Base-by-base conservation (phyloP, 1,140 invertebrate genomes). In the Drosophila ficusphila region DNA sequence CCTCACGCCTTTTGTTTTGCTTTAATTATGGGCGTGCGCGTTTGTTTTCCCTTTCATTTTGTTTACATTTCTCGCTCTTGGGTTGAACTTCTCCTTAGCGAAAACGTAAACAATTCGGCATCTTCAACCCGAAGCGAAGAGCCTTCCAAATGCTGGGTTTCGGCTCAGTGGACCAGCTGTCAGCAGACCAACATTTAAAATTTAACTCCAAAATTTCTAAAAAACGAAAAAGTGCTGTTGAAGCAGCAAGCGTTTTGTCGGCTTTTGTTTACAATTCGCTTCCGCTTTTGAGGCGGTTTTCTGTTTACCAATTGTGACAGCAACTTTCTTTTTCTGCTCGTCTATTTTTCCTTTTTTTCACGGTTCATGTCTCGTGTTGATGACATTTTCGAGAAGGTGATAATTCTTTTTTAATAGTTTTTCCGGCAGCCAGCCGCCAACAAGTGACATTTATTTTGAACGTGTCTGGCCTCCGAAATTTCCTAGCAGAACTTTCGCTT, bases 321-420 rank as follows among this genome's bases (percentile, higher is more conserved):
- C 46, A 42, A 68, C 64, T 68, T 68, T 68, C 64, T 68, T 67
- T 61, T 68, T 41, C 56, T n/a, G 19, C 27, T 27, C 57, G 61
- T 33, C 27, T 51, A 61, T 47, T 67, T 46, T 25, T 36, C 36
- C 25, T 25, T 64, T 25, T 64, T 62, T 71, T 74, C 71, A 65
- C 74, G 71, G 58, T 67, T 47, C 42, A 48, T 46, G 57, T 41
- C 27, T 42, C 34, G 34, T 38, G 18, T 25, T 46, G 49, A 27
- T 68, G 72, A 75, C 71, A 58, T 75, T 73, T 72, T 73, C 69
- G 49, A 73, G 48, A 64, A 76, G 83, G 82, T 88, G 82, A 88
- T 88, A 88, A 88, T 88, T 88, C 83, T 88, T 62, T 88, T 83
- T 88, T 88, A 82, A 88, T 89, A 89, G 82, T 88, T 88, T 68